Evolutionary conservation across 2,113 vertebrate genomes (phyloP).

Genomic region (Corvus hawaiiensis): DNA sequence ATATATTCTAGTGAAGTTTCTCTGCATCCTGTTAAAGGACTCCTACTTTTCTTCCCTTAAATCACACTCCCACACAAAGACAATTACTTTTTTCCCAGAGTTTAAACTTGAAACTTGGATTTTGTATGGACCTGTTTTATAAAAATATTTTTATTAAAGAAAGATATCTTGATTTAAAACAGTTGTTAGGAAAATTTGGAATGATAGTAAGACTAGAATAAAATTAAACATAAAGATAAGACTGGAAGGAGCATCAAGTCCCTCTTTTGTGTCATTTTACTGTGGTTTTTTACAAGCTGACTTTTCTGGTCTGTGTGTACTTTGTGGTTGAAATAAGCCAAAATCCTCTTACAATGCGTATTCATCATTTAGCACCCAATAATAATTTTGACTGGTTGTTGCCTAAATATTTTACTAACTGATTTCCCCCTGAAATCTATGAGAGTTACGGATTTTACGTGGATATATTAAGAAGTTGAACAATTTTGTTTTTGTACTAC

Average conservation of each 20-base stretch:
- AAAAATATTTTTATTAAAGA: background rate
- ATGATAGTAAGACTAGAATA: background rate
- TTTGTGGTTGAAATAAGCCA: background rate
- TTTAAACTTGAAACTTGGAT: background rate
- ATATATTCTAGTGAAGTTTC: conserved; percentile 14
- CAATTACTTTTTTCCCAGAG: background rate
- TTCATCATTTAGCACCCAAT: background rate
- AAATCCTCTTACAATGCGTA: background rate
- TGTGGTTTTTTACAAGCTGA: background rate
- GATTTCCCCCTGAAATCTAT: background rate
- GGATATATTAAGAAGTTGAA: background rate
- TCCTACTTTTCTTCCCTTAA: background rate
- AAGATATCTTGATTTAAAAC: background rate
- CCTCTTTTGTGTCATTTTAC: background rate
- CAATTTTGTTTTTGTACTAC: background rate
- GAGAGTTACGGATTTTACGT: background rate
- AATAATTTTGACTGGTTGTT: background rate
- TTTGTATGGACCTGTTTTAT: background rate
- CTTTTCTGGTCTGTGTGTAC: background rate
- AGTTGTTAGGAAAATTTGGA: background rate
- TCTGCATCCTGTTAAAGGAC: background rate
- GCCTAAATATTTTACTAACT: background rate
- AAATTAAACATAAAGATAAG: background rate
- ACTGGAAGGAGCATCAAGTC: background rate
- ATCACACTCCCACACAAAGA: background rate